Percentiles rank a stretch among this genome's conserved stretches.
Evolutionary conservation across 2,113 vertebrate genomes (phyloP).

Genomic region (Colossoma macropomum): DNA sequence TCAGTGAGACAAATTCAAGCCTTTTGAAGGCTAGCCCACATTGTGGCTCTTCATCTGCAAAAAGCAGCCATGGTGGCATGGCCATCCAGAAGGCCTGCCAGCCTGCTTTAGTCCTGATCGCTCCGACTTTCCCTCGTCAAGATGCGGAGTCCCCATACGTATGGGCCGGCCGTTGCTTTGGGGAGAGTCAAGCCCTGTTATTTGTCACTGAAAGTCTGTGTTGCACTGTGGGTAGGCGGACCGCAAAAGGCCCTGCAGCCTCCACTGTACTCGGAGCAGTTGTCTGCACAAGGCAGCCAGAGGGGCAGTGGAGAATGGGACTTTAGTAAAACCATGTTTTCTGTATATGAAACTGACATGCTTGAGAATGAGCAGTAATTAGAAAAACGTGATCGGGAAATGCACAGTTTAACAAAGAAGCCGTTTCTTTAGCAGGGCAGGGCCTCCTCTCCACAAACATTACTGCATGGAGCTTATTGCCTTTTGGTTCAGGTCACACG

Average conservation of each 20-base stretch:
- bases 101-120: conserved; percentile 45
- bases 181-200: conserved; percentile 68
- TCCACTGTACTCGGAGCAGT: conserved; percentile 56
- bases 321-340: conserved; percentile 78
- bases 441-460: conserved; percentile 46
- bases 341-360: conserved; percentile 64
- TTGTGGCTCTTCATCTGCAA: conserved; percentile 23
- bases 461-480: conserved; percentile 45
- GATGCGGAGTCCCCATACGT: conserved; percentile 60
- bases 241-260: conserved; percentile 63
- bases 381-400: conserved; percentile 76
- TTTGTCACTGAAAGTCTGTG: conserved; percentile 70
- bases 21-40: conserved; percentile 54
- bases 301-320: conserved; percentile 52
- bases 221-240: conserved; percentile 70
- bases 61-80: conserved; percentile 58
- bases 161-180: conserved; percentile 62
- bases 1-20: conserved; percentile 38
- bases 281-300: conserved; percentile 50
- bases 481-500: conserved; percentile 34
- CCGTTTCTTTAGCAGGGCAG: conserved; percentile 55
- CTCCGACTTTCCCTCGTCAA: conserved; percentile 54
- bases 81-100: conserved; percentile 42
- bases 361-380: conserved; percentile 73
- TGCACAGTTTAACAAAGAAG: conserved; percentile 67